A percentile compares a stretch with the other conserved stretches of the same genome.
Evolutionary conservation across 2,113 vertebrate genomes (phyloP).

Genomic region (Trachemys scripta): DNA sequence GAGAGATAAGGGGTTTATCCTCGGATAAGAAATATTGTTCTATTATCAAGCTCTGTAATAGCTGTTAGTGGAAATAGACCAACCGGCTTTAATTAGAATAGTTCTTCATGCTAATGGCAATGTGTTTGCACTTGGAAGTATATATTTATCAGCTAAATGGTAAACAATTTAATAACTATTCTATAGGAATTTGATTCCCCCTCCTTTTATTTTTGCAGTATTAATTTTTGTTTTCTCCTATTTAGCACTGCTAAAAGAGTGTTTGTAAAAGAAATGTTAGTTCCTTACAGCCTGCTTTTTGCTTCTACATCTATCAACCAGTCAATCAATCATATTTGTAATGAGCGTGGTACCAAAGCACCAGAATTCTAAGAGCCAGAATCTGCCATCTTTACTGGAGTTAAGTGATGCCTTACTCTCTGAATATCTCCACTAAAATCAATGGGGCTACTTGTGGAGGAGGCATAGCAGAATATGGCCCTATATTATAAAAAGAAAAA

Average conservation of each 20-base stretch:
- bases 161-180: background rate
- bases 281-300: background rate
- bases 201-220: background rate
- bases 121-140: background rate
- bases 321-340: background rate
- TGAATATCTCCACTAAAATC: background rate
- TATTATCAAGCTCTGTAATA: background rate
- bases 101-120: background rate
- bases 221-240: background rate
- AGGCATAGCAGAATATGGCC: background rate
- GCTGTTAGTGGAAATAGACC: background rate
- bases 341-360: background rate
- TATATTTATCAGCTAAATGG: background rate
- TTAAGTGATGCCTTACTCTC: background rate
- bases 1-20: background rate
- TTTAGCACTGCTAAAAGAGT: background rate
- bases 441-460: background rate
- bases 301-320: background rate
- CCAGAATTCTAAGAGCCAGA: background rate
- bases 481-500: background rate
- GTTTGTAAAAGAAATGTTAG: background rate
- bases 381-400: background rate
- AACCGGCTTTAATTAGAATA: background rate
- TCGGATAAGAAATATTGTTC: background rate
- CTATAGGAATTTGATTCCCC: background rate